Conservation (phyloP, 2,113 vertebrate genomes). For the Edolisoma coerulescens region DNA sequence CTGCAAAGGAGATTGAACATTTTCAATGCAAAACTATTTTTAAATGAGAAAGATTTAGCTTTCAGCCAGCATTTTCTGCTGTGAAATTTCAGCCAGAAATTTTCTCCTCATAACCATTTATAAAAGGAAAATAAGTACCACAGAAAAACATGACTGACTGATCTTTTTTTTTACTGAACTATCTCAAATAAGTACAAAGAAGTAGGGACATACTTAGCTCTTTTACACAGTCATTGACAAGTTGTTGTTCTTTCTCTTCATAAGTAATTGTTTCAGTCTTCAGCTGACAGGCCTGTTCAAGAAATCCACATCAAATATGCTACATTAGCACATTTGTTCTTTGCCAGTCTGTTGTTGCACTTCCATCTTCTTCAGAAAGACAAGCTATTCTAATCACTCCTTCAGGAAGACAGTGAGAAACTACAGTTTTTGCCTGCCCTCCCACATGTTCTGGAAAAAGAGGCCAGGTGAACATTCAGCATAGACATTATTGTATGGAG, state of each 20-base stretch:
- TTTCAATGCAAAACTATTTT: background rate
- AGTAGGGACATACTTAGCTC: conserved; percentile 87
- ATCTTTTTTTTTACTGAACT: background rate
- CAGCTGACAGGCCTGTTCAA: conserved; percentile 87
- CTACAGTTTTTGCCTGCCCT: background rate
- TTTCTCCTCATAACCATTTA: background rate
- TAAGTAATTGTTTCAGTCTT: conserved; percentile 97
- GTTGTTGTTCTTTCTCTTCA: conserved; percentile 96
- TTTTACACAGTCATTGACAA: conserved; percentile 98
- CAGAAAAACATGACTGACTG: background rate
- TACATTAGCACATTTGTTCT: background rate
- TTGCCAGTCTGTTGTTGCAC: background rate
- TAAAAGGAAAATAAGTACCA: background rate
- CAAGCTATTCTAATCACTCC: background rate
- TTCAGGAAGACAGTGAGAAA: background rate
- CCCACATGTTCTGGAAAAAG: background rate
- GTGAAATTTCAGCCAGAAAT: background rate
- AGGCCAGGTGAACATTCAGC: background rate
- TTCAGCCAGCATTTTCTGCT: background rate
- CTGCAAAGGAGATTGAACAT: background rate
- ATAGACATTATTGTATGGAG: background rate
- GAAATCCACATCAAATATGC: conserved; percentile 27
- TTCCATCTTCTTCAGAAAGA: conserved; percentile 29
- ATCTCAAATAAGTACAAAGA: background rate
- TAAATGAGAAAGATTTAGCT: background rate